These are phyloP conservation scores for Tachypleus tridentatus DNA, from an alignment of 1,140 invertebrate genomes.

Conservation along the genomic window DNA sequence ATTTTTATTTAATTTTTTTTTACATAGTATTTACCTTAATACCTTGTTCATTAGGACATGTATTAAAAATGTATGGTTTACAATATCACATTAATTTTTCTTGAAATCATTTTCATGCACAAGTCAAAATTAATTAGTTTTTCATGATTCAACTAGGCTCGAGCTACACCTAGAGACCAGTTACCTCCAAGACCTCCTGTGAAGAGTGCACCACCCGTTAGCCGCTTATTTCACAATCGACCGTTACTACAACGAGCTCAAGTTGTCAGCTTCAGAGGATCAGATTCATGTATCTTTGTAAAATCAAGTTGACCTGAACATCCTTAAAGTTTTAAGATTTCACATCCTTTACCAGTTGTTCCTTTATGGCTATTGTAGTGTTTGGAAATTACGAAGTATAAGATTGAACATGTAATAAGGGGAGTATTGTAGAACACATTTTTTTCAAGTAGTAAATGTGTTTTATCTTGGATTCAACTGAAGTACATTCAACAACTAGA, in stretches of 20 bases:
- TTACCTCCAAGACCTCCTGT: slow-evolving; percentile 34
- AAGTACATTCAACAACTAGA: too few species aligned
- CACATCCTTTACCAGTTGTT: too few species aligned
- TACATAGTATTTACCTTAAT: too few species aligned
- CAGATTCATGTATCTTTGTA: slow-evolving; percentile 32
- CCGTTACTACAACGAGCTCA: slow-evolving; percentile 28
- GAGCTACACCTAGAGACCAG: slow-evolving; percentile 27
- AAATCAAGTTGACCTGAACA: too few species aligned
- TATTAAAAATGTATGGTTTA: too few species aligned
- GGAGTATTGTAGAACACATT: not conserved
- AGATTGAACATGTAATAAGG: not conserved
- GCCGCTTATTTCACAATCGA: slow-evolving; percentile 30
- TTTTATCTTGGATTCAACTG: not conserved
- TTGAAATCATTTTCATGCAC: not conserved
- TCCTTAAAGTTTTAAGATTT: too few species aligned
- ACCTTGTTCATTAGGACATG: too few species aligned
- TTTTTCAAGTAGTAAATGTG: not conserved
- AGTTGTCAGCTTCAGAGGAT: slow-evolving; percentile 33
- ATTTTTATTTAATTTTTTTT: too few species aligned
- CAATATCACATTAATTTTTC: too few species aligned
- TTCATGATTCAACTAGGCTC: slow-evolving; percentile 3
- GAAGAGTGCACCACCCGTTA: slow-evolving; percentile 34
- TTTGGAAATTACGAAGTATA: slow-evolving; percentile 3
- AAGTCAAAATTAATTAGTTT: slow-evolving; percentile 1
- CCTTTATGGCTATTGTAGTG: too few species aligned